A percentile compares a stretch with the other conserved stretches of the same genome.
phyloP scores from a whole-genome alignment of 2,113 vertebrate species.

The Hyperoodon ampullatus region DNA sequence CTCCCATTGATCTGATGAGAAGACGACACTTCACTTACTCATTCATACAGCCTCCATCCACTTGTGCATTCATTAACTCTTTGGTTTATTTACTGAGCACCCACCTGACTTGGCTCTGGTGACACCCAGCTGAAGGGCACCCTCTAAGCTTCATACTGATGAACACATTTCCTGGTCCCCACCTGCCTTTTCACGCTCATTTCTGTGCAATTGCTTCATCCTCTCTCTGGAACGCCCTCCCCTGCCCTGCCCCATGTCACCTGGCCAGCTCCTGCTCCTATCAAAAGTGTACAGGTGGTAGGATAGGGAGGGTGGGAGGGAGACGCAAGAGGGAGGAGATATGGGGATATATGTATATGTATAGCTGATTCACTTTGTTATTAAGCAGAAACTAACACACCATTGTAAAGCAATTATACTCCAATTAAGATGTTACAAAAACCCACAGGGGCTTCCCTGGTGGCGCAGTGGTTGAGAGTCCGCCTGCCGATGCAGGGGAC shows the following conservation, averaged over 20 bases:
- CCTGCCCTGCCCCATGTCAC: accelerated
- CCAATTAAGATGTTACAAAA: too few relatives aligned
- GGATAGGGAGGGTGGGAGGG: too few relatives aligned
- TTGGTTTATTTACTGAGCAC: neutral
- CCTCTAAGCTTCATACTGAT: neutral
- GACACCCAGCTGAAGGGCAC: neutral
- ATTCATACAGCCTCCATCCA: accelerated
- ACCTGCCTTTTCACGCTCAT: neutral
- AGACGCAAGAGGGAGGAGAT: too few relatives aligned
- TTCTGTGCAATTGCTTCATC: neutral
- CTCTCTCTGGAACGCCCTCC: neutral
- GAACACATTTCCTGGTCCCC: accelerated
- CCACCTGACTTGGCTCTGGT: neutral
- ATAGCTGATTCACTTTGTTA: too few relatives aligned
- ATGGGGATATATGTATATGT: too few relatives aligned
- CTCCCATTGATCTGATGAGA: neutral
- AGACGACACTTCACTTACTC: neutral
- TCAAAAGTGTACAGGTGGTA: neutral
- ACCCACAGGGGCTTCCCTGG: too few relatives aligned
- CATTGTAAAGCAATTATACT: too few relatives aligned
- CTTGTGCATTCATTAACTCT: accelerated
- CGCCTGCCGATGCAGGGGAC: too few relatives aligned
- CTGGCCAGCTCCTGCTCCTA: neutral
- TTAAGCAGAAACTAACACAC: too few relatives aligned
- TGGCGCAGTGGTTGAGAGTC: too few relatives aligned